Conservation (phyloP, 1,140 invertebrate genomes). For the Philotrypesis tridentata region DNA sequence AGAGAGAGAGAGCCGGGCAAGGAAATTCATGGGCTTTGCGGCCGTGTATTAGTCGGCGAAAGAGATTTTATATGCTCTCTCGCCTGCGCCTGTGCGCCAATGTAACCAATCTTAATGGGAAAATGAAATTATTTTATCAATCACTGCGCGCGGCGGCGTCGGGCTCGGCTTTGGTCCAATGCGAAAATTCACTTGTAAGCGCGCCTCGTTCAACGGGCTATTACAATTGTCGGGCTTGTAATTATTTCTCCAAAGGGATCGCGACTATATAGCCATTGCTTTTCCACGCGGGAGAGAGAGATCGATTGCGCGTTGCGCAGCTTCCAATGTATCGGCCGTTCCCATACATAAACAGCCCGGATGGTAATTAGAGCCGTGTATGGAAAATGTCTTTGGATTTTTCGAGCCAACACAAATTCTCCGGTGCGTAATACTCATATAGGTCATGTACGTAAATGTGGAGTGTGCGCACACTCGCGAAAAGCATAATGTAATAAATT, state of each 20-base stretch:
- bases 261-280: too few relatives aligned
- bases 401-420: neutral
- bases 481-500: neutral
- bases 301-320: neutral
- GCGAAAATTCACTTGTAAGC: conserved; percentile 12
- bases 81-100: neutral
- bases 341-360: conserved; percentile 1
- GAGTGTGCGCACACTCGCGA: neutral
- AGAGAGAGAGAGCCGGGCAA: neutral
- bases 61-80: neutral
- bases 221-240: conserved; percentile 13
- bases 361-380: conserved; percentile 5
- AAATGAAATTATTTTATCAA: conserved; percentile 29
- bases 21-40: neutral
- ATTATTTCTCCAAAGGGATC: conserved; percentile 8
- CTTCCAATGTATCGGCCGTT: neutral
- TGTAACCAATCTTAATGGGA: neutral
- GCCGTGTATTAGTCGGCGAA: neutral
- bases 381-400: conserved; percentile 23
- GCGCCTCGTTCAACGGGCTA: conserved; percentile 4
- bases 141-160: too few relatives aligned
- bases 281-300: neutral
- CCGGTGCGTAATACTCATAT: too few relatives aligned
- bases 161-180: neutral
- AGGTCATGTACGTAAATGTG: neutral